phyloP scores from a whole-genome alignment of 2,888 invertebrate genomes.

The Drosophila mercatorum region DNA sequence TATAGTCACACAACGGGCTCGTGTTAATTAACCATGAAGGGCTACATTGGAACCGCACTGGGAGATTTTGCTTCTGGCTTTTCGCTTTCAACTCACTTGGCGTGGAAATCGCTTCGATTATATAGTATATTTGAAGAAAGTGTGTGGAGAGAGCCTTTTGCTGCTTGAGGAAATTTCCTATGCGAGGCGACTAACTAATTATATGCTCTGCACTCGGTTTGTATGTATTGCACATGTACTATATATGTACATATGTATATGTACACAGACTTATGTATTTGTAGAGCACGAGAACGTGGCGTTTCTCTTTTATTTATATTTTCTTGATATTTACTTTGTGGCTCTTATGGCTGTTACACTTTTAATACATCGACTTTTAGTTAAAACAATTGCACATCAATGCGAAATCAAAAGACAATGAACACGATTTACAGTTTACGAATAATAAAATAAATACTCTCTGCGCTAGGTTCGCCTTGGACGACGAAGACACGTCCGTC shows the following conservation, averaged over 20 bases:
- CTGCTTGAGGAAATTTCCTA: constrained; percentile 17
- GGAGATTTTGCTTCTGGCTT: constrained; percentile 31
- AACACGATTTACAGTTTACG: constrained; percentile 39
- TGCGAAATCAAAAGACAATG: constrained; percentile 61
- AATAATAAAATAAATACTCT: constrained; percentile 18
- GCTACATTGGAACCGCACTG: constrained; percentile 81
- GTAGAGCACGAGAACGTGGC: constrained; percentile 72
- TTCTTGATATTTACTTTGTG: constrained; percentile 33
- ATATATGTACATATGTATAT: constrained; percentile 1
- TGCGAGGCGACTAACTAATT: constrained; percentile 65
- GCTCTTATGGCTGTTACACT: constrained; percentile 14
- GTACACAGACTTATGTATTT: constrained; percentile 17
- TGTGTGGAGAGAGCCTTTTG: constrained; percentile 14
- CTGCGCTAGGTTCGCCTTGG: constrained; percentile 26
- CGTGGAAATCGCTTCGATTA: constrained; percentile 1
- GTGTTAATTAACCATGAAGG: constrained; percentile 80
- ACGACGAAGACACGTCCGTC: constrained; percentile 39
- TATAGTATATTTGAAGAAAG: constrained; percentile 25
- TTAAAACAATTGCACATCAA: constrained; percentile 61
- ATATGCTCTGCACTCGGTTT: constrained; percentile 39
- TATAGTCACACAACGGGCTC: constrained; percentile 79
- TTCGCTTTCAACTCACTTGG: constrained; percentile 28
- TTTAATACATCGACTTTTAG: constrained; percentile 57
- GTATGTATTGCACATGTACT: constrained; percentile 15
- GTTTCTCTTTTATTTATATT: constrained; percentile 41